Percentiles rank a stretch among this genome's conserved stretches.
Conservation (phyloP, 2,113 vertebrate species). For the Bambusicola thoracicus region DNA sequence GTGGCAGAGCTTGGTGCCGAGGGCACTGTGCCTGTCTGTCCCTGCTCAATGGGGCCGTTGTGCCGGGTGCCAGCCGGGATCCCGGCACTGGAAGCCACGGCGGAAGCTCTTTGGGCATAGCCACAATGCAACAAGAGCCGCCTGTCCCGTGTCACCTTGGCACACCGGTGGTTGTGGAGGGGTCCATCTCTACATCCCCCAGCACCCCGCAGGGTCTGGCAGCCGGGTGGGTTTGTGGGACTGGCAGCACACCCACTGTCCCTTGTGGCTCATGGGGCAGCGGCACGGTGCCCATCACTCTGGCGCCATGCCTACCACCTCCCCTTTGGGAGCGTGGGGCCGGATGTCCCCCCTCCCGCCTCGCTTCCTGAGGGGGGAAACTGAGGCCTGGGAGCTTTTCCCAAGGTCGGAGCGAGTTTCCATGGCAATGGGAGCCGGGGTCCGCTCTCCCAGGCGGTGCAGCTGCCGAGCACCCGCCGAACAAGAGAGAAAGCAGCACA, state of each 20-base stretch:
- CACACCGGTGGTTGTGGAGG: background rate
- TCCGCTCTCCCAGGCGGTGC: slow-evolving; percentile 28
- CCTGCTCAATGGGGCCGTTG: slow-evolving; percentile 53
- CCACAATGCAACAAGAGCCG: background rate
- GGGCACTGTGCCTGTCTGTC: slow-evolving; percentile 41
- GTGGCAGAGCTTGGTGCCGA: slow-evolving; percentile 63
- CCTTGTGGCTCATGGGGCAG: background rate
- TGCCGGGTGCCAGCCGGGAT: slow-evolving; percentile 44
- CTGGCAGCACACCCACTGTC: background rate
- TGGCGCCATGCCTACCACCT: slow-evolving; percentile 3
- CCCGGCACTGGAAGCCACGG: background rate
- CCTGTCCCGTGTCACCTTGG: accelerated
- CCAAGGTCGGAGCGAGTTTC: slow-evolving; percentile 44
- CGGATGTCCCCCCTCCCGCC: slow-evolving; percentile 55
- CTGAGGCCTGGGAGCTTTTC: slow-evolving; percentile 62
- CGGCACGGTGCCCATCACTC: background rate
- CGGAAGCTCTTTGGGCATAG: background rate
- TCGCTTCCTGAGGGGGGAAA: slow-evolving; percentile 50
- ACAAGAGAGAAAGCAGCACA: slow-evolving; percentile 72
- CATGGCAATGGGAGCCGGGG: slow-evolving; percentile 62
- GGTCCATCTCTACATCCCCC: background rate
- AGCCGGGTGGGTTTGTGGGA: background rate
- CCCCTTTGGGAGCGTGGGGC: slow-evolving; percentile 35
- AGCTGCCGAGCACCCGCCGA: slow-evolving; percentile 45
- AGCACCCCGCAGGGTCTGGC: background rate